phyloP scores from a whole-genome alignment of 2,797 vertebrate species.

The Xenopus petersii region DNA sequence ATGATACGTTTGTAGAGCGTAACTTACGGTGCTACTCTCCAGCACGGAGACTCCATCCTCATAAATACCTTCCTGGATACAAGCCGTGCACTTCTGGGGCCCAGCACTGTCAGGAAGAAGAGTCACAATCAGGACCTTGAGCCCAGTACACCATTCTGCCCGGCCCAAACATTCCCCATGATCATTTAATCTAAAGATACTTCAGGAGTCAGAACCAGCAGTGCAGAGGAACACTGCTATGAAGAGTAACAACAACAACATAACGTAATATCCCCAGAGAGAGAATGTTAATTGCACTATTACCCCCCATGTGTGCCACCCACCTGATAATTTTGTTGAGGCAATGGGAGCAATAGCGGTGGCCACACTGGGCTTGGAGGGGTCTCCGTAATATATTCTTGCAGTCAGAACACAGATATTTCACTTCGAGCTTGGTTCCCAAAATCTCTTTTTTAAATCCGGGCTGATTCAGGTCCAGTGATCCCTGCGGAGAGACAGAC shows the following conservation, averaged over 20 bases:
- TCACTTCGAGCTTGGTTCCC: constrained; percentile 84
- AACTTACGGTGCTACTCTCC: constrained; percentile 81
- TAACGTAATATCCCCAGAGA: too few relatives aligned
- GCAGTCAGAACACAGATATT: constrained; percentile 93
- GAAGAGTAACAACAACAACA: too few relatives aligned
- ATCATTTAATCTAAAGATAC: too few relatives aligned
- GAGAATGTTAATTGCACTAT: too few relatives aligned
- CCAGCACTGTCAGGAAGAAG: constrained; percentile 70
- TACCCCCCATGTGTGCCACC: constrained; percentile 16
- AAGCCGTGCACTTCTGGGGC: constrained; percentile 90
- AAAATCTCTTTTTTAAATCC: constrained; percentile 87
- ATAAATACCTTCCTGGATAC: constrained; percentile 89
- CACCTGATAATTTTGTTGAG: constrained; percentile 90
- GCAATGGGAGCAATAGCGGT: constrained; percentile 91
- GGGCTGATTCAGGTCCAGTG: constrained; percentile 75
- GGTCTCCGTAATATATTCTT: constrained; percentile 85
- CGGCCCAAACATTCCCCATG: too few relatives aligned
- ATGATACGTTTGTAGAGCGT: too few relatives aligned
- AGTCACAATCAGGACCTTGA: background rate
- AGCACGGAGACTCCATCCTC: constrained; percentile 86
- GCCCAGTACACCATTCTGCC: too few relatives aligned
- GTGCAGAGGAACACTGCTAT: too few relatives aligned
- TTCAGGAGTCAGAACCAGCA: too few relatives aligned
- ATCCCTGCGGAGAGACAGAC: constrained; percentile 76
- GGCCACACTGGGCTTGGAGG: constrained; percentile 91